Evolutionary conservation across 2,888 invertebrate genomes (phyloP).

Genomic region (Temnothorax ravouxi): DNA sequence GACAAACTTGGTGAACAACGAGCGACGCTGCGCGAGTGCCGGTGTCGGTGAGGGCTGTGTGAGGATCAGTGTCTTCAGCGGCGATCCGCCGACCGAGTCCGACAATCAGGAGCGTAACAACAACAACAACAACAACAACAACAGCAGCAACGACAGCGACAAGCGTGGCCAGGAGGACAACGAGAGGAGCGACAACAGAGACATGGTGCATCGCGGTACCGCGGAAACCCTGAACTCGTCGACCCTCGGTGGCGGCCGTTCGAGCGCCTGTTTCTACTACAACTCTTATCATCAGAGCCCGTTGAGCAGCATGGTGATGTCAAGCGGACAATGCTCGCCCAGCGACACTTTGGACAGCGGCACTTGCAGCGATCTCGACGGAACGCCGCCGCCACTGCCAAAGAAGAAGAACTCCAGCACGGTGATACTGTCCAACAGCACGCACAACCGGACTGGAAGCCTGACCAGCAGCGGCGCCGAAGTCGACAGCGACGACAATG

Average conservation of each 20-base stretch:
- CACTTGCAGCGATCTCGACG: constrained; percentile 94
- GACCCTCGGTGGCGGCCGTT: constrained; percentile 70
- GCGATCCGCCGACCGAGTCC: constrained; percentile 72
- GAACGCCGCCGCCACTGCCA: constrained; percentile 90
- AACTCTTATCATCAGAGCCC: constrained; percentile 88
- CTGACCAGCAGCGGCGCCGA: constrained; percentile 89
- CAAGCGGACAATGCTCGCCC: constrained; percentile 94
- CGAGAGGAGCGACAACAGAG: constrained; percentile 47
- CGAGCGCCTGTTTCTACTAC: constrained; percentile 89
- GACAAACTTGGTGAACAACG: constrained; percentile 77
- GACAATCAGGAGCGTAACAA: constrained; percentile 50
- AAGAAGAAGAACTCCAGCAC: constrained; percentile 88
- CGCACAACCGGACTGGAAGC: constrained; percentile 88
- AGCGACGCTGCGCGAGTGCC: constrained; percentile 72
- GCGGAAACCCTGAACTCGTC: constrained; percentile 79
- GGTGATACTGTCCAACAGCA: constrained; percentile 85
- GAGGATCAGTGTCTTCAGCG: constrained; percentile 87
- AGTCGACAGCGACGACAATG: constrained; percentile 91
- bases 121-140: constrained; percentile 58
- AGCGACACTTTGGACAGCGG: constrained; percentile 94
- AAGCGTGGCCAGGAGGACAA: constrained; percentile 51
- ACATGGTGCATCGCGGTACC: constrained; percentile 85
- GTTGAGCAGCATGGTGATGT: constrained; percentile 89
- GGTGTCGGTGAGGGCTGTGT: constrained; percentile 87
- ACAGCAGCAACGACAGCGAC: constrained; percentile 56